Evolutionary conservation across 2,113 vertebrate genomes (phyloP), one percentile per base, ranked within the genome.

Genomic region (Psephotus haematonotus): DNA sequence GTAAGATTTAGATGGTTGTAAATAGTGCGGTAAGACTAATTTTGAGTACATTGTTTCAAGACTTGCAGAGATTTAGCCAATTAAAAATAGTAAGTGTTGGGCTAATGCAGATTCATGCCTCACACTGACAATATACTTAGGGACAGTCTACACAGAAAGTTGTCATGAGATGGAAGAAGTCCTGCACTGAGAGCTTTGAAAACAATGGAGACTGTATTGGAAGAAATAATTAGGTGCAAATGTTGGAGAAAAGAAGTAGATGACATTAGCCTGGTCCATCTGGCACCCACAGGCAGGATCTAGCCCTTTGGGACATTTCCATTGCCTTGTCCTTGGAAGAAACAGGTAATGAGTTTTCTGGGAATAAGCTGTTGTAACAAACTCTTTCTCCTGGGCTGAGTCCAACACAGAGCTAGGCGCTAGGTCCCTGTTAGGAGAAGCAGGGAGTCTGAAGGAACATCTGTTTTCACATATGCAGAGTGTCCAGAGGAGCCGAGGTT

Each of bases 1-100:
- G 14, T 71, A 33, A 85, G 81, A 76, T 62, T 55, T 64, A 69
- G 63, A 47, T 55, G 86, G 31, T 41, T 53, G 78, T 57, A 78
- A 76, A 71, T 53, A 91, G 82, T 0, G 0, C 25, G 44, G 8
- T 62, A 71, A 77, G 68, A 22, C 35, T 90, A 15, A 91, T 94
- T 95, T 76, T 46, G 64, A 27, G 28, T 24, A 23, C 62, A 37
- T 62, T 70, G 70, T 89, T 87, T 94, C 84, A 43, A 75, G 93
- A 49, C 55, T 87, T 72, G 77, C 67, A 70, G 90, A 60, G 63
- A 47, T 93, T 35, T 57, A 75, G 46, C 39, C 68, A 29, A 64
- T 95, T 84, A 92, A 71, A 57, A 77, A 9, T 1, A 41, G 55
- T 7, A 7, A 55, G 63, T 18, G 44, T 19, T 23, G 55, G 65